Evolutionary conservation across 2,113 vertebrate genomes (phyloP).

Genomic region (Nycticryphes semicollaris): DNA sequence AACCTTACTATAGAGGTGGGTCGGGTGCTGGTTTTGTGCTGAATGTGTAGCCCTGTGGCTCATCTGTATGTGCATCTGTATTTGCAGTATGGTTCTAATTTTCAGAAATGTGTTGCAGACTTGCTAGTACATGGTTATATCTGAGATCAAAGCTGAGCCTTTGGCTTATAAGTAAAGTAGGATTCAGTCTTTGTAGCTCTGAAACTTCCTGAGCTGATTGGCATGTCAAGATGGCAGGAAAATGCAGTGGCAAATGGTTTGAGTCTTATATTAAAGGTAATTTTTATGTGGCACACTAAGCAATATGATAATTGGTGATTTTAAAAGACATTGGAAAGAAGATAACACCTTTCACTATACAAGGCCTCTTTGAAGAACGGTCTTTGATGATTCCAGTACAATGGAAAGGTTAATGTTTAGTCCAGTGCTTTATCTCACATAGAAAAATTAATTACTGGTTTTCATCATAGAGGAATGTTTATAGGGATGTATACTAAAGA

Average conservation of each 20-base stretch:
- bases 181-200: neutral
- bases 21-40: neutral
- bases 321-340: neutral
- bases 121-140: neutral
- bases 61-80: neutral
- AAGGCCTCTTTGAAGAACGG: neutral
- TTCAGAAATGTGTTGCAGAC: neutral
- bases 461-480: neutral
- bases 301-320: neutral
- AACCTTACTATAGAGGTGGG: neutral
- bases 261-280: neutral
- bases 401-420: neutral
- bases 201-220: neutral
- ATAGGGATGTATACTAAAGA: neutral
- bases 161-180: neutral
- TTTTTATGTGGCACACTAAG: neutral
- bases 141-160: constrained; percentile 12
- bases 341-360: neutral
- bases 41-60: neutral
- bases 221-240: neutral
- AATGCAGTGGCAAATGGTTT: neutral
- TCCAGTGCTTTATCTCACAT: neutral
- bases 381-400: neutral
- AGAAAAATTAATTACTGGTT: neutral
- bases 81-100: neutral